Evolutionary conservation across 2,888 invertebrate species (phyloP).

Genomic region (Sepiola atlantica): DNA sequence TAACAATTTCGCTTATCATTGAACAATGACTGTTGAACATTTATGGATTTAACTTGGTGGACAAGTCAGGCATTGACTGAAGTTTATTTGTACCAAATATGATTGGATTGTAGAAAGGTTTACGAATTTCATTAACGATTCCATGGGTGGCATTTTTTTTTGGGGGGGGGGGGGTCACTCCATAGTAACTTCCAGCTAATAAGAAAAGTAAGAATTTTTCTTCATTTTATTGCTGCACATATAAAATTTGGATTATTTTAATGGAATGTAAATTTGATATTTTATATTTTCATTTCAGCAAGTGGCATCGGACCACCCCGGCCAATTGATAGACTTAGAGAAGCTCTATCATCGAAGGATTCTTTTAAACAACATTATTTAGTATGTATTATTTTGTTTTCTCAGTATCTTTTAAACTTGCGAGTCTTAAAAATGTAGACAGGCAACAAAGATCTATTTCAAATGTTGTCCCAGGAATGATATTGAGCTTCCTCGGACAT

Average conservation of each 20-base stretch:
- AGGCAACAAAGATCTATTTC: background rate
- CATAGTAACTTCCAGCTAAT: no score
- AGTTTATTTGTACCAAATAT: no score
- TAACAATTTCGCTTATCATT: no score
- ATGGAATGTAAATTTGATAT: background rate
- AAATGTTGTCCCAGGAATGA: no score
- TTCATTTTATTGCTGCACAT: background rate
- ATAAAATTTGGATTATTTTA: background rate
- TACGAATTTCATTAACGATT: background rate
- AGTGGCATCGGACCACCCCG: background rate
- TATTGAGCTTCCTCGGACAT: no score
- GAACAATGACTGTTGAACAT: no score
- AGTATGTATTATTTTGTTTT: slow-evolving; percentile 74
- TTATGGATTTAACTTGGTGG: no score
- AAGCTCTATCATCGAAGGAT: slow-evolving; percentile 90
- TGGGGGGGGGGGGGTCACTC: no score
- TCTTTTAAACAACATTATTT: slow-evolving; percentile 92
- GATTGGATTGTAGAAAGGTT: no score
- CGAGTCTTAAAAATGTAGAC: background rate
- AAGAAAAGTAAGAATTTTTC: background rate
- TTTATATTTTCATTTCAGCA: background rate
- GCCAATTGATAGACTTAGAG: slow-evolving; percentile 89
- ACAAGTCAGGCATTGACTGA: no score
- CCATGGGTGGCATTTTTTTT: background rate
- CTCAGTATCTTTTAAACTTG: background rate